Conservation (phyloP, 2,113 vertebrate species). For the Budorcas taxicolor region DNA sequence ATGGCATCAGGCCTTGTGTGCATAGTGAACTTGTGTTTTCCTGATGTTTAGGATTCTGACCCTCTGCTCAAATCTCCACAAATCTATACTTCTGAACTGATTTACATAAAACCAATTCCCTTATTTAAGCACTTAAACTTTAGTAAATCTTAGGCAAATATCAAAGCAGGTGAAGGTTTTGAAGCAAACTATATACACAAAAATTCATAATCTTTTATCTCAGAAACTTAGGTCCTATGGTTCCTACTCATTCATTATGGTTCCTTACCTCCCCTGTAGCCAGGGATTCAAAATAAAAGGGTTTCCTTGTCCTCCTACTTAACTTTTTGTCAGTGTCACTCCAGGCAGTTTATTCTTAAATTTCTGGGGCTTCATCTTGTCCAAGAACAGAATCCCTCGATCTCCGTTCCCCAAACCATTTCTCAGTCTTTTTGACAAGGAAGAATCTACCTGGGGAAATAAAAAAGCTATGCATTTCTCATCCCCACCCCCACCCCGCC, state of each 20-base stretch:
- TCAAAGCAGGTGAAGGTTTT: background rate
- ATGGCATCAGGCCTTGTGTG: background rate
- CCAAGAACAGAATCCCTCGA: background rate
- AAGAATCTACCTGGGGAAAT: background rate
- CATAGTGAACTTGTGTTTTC: background rate
- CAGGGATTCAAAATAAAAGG: background rate
- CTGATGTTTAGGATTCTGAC: background rate
- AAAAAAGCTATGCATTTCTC: background rate
- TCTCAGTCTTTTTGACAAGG: background rate
- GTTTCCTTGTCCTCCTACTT: background rate
- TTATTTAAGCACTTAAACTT: constrained; percentile 6
- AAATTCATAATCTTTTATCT: background rate
- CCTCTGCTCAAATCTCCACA: background rate
- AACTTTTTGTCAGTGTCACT: background rate
- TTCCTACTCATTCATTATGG: background rate
- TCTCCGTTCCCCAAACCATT: background rate
- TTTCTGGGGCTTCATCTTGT: background rate
- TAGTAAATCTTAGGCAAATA: constrained; percentile 36
- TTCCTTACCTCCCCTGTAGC: background rate
- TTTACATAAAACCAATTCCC: background rate
- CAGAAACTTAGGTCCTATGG: background rate
- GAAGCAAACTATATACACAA: constrained; percentile 18
- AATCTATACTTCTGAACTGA: background rate
- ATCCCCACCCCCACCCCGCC: accelerated
- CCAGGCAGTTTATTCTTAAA: background rate